These are phyloP conservation scores for Schrankia costaestrigalis DNA, from an alignment of 2,888 invertebrate genomes.

Conservation along the genomic window DNA sequence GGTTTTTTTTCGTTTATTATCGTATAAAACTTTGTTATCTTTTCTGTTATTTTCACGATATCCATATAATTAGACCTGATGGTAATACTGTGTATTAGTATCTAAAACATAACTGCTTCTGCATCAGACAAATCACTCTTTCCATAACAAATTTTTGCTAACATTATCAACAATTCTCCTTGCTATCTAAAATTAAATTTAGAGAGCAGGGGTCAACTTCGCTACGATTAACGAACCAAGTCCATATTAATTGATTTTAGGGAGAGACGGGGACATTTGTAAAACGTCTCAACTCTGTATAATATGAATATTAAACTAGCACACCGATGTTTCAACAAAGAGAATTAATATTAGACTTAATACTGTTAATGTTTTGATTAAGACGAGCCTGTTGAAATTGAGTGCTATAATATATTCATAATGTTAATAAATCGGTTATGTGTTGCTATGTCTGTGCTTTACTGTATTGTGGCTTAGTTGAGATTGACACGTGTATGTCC, in stretches of 20 bases:
- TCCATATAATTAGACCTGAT: too few relatives aligned
- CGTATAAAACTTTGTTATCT: too few relatives aligned
- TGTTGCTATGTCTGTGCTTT: too few relatives aligned
- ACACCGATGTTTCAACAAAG: slow-evolving; percentile 39
- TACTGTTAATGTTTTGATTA: slow-evolving; percentile 53
- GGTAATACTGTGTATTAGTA: too few relatives aligned
- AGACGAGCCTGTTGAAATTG: slow-evolving; percentile 48
- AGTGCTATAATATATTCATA: slow-evolving; percentile 51
- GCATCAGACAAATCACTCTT: too few relatives aligned
- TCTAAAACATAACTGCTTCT: too few relatives aligned
- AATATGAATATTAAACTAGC: slow-evolving; percentile 64
- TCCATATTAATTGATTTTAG: slow-evolving; percentile 66
- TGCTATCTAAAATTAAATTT: slow-evolving; percentile 49
- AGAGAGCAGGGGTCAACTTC: slow-evolving; percentile 55
- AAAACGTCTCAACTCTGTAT: slow-evolving; percentile 29
- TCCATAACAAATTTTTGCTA: too few relatives aligned
- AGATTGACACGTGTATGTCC: too few relatives aligned
- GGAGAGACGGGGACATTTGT: slow-evolving; percentile 34
- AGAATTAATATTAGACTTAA: slow-evolving; percentile 52
- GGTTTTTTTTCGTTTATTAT: too few relatives aligned
- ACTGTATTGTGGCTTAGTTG: too few relatives aligned
- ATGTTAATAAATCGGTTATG: slow-evolving; percentile 30
- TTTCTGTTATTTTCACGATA: too few relatives aligned
- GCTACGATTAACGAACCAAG: slow-evolving; percentile 57
- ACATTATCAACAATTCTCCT: too few relatives aligned